Evolutionary conservation across 2,797 vertebrate species (phyloP), one percentile per base, ranked within the genome.

Genomic region (Tenualosa thibaudeaui): DNA sequence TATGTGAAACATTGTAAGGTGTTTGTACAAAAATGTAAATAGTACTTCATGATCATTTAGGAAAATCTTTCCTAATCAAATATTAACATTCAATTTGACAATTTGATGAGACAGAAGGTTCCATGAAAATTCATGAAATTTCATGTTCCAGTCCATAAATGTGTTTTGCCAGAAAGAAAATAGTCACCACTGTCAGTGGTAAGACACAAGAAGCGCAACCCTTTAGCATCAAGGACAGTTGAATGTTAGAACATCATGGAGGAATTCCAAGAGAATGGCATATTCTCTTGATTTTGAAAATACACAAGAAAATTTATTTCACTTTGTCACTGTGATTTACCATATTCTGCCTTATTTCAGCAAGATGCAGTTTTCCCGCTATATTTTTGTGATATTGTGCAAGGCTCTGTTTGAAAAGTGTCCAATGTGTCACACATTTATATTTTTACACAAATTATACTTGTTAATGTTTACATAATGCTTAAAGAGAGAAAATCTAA

Each of bases 321-420:
- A 90, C 82, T 84, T 60, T 84, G 93, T 94, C 94, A 95, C 94
- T 95, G 94, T 95, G 94, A 94, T 93, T 93, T 92, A 93, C 92
- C 94, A 94, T 90, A 93, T 93, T 90, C 94, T 95, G 94, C 94
- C 94, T 95, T 94, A 94, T 92, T 86, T 88, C 85, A 87, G 84
- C 75, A 84, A 88, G 85, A 90, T 88, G 84, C 91, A 85, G 86
- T 93, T 94, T 92, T 92, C 88, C 89, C 89, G 89, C 91, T 90
- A 85, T 56, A 31, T 19, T 81, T 31, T 83, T 78, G 71, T 78
- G 71, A 78, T 78, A 78, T 43, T 78, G 92, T 93, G 92, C 92
- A 91, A 90, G 87, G 89, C 93, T 93, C 15, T 78, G 71, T 65
- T 31, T 31, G 24, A 31, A 26, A 31, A 4, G 62, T 78, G 17